Conservation (phyloP, 2,113 vertebrate genomes). For the Narcine bancroftii region DNA sequence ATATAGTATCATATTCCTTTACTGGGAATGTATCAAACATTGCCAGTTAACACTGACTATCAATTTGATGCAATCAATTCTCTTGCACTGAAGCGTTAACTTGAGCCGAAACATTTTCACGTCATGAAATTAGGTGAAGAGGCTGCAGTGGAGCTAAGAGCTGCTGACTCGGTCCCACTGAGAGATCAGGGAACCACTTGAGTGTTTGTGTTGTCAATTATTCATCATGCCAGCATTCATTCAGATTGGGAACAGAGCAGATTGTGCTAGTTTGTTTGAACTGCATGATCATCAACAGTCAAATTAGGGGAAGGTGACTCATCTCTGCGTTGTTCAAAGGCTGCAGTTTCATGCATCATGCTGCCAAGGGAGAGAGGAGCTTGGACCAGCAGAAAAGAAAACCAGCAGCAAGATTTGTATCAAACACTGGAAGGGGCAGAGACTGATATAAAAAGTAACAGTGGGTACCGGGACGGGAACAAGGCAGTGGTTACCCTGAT, state of each 20-base stretch:
- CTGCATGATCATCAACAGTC: background rate
- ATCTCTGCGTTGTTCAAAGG: background rate
- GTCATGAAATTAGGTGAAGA: background rate
- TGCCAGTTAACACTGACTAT: background rate
- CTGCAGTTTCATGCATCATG: background rate
- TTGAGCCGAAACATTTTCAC: background rate
- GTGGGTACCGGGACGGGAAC: no score
- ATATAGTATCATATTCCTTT: no score
- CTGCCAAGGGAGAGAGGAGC: background rate
- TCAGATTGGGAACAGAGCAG: background rate
- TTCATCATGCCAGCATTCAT: background rate
- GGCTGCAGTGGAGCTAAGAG: background rate
- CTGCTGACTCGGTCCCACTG: background rate
- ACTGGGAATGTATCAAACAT: no score
- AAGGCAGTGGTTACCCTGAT: no score
- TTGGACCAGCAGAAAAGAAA: background rate
- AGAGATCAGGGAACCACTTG: no score
- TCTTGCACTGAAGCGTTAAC: background rate
- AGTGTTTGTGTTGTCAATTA: conserved; percentile 19
- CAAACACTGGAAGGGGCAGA: no score
- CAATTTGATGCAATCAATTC: background rate
- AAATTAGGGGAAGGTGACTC: background rate
- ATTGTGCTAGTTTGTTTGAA: background rate
- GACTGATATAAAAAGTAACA: background rate
- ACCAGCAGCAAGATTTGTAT: background rate